Conservation (phyloP, 2,113 vertebrate genomes). For the rabbit (Oryctolagus cuniculus) region DNA sequence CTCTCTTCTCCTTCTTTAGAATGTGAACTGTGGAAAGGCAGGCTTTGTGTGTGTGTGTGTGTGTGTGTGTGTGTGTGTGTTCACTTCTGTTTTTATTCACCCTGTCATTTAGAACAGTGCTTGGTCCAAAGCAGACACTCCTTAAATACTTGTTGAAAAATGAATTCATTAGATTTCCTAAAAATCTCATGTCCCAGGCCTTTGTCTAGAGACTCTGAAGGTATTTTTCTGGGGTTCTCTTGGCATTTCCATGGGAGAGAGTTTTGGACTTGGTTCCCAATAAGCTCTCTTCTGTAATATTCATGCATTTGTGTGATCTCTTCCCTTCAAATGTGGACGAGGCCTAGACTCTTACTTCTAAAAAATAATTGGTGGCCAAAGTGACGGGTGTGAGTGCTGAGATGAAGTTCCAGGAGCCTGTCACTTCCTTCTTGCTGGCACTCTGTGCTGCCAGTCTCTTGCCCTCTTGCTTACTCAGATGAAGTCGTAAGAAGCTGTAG, state of each 20-base stretch:
- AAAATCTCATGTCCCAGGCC: neutral
- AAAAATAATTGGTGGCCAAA: neutral
- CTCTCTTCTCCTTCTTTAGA: neutral
- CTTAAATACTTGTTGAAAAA: slow-evolving; percentile 5
- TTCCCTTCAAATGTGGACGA: neutral
- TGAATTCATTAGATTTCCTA: neutral
- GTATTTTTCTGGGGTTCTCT: neutral
- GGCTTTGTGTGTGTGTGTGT: too few species aligned
- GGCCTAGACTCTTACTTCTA: neutral
- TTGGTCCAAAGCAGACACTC: neutral
- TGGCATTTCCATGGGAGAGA: neutral
- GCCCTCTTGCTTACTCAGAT: neutral
- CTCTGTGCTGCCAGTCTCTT: neutral
- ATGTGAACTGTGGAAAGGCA: neutral
- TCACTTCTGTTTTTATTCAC: neutral
- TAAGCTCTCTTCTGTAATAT: neutral
- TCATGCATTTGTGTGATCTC: neutral
- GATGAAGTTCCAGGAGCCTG: neutral
- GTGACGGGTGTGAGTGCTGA: neutral
- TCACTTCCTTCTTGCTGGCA: neutral
- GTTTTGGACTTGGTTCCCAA: neutral
- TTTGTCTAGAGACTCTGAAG: neutral
- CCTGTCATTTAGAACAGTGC: neutral
- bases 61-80: neutral
- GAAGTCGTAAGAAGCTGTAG: neutral